phyloP scores from a whole-genome alignment of 1,140 invertebrate species.

The Penaeus vannamei region DNA sequence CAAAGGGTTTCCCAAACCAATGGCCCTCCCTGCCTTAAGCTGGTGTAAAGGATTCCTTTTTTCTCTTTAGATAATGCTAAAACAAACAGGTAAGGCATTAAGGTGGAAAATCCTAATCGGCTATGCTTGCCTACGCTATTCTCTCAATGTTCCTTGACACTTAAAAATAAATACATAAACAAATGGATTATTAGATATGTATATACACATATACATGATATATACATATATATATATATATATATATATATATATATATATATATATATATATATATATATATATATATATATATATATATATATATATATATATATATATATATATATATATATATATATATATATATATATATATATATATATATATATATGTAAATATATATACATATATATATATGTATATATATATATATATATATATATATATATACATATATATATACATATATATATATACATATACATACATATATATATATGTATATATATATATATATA shows the following conservation, averaged over 20 bases:
- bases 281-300: not conserved
- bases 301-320: conserved; percentile 13
- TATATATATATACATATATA: not conserved
- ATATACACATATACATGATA: conserved; percentile 18
- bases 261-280: not conserved
- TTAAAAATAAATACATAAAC: not conserved
- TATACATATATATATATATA: conserved; percentile 13
- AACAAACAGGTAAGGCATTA: too few species aligned
- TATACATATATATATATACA: not conserved
- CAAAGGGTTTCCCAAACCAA: too few species aligned
- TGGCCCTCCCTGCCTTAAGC: too few species aligned
- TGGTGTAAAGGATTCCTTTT: too few species aligned
- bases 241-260: conserved; percentile 33
- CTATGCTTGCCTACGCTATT: too few species aligned
- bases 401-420: conserved; percentile 9
- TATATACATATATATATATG: not conserved
- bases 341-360: not conserved
- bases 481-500: not conserved
- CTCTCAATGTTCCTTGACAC: not conserved
- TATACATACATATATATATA: not conserved
- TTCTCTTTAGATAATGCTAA: too few species aligned
- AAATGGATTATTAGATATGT: not conserved
- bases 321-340: not conserved
- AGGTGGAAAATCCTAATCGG: too few species aligned
- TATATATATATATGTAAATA: not conserved